These are phyloP conservation scores for Arothron firmamentum DNA, from an alignment of 2,113 vertebrate species.

Conservation along the genomic window DNA sequence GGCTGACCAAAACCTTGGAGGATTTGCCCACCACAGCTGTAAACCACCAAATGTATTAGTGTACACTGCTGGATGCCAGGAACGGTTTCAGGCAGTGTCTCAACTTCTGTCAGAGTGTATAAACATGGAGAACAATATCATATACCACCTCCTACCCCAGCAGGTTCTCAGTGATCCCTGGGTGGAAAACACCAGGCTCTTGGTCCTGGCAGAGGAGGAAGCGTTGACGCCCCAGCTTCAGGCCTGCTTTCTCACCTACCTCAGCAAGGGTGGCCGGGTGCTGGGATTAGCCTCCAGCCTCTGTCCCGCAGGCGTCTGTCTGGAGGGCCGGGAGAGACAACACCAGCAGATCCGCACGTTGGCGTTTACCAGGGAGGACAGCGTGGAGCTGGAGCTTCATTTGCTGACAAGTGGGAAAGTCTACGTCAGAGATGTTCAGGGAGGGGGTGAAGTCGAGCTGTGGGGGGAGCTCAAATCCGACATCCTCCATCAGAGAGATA, in stretches of 20 bases:
- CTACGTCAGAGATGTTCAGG: constrained; percentile 65
- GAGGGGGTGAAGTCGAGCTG: constrained; percentile 56
- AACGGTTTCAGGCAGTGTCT: constrained; percentile 66
- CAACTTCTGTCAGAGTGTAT: constrained; percentile 77
- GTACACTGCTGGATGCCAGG: constrained; percentile 73
- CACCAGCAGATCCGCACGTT: constrained; percentile 64
- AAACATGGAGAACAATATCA: constrained; percentile 72
- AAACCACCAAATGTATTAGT: constrained; percentile 89
- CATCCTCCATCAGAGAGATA: constrained; percentile 53
- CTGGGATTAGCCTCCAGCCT: constrained; percentile 80
- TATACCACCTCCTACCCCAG: constrained; percentile 81
- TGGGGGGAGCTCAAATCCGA: constrained; percentile 75
- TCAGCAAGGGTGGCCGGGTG: constrained; percentile 83
- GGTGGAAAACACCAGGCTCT: constrained; percentile 80
- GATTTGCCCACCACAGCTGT: constrained; percentile 9
- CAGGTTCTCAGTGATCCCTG: constrained; percentile 83
- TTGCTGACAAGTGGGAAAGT: constrained; percentile 73
- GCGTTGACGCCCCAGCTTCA: constrained; percentile 66
- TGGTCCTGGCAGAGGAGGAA: constrained; percentile 79
- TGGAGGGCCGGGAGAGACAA: constrained; percentile 55
- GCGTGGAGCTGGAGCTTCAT: constrained; percentile 69
- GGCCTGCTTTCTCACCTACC: constrained; percentile 77
- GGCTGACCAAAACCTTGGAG: constrained; percentile 6
- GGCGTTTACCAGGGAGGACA: constrained; percentile 73
- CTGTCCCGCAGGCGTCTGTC: constrained; percentile 69